These are phyloP conservation scores for Drosophila picticornis DNA, from an alignment of 2,888 invertebrate genomes.

Conservation along the genomic window DNA sequence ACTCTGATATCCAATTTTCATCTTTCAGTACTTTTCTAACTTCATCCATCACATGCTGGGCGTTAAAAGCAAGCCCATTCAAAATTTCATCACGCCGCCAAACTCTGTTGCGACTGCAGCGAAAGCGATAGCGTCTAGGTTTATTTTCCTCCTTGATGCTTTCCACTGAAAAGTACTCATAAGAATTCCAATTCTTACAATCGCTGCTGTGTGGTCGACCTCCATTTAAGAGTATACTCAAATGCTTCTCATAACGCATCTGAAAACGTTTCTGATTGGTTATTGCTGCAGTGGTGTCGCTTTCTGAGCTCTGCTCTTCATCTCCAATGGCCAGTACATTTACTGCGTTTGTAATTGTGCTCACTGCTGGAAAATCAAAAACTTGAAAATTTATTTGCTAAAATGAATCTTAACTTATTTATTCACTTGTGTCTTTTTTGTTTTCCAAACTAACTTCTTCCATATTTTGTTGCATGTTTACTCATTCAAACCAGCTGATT, in stretches of 20 bases:
- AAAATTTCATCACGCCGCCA: background rate
- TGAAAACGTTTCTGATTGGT: background rate
- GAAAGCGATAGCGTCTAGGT: conserved; percentile 22
- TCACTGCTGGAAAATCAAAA: background rate
- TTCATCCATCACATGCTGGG: background rate
- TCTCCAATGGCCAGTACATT: background rate
- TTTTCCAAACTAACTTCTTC: background rate
- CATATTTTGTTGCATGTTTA: background rate
- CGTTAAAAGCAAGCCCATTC: background rate
- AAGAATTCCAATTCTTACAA: conserved; percentile 16
- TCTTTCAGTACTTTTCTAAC: background rate
- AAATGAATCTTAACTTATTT: background rate
- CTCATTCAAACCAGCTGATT: background rate
- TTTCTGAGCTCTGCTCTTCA: background rate
- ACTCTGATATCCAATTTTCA: conserved; percentile 13
- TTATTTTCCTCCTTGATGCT: conserved; percentile 9
- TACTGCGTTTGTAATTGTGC: background rate
- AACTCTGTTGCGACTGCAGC: background rate
- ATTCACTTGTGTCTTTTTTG: background rate
- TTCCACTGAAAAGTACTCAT: background rate
- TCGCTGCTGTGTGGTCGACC: background rate
- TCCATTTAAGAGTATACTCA: conserved; percentile 23
- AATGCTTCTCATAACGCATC: conserved; percentile 1
- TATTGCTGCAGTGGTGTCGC: background rate
- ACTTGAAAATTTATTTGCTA: background rate